Base-by-base conservation (phyloP, 2,888 invertebrate genomes). In the Chromoteleia sp. region DNA sequence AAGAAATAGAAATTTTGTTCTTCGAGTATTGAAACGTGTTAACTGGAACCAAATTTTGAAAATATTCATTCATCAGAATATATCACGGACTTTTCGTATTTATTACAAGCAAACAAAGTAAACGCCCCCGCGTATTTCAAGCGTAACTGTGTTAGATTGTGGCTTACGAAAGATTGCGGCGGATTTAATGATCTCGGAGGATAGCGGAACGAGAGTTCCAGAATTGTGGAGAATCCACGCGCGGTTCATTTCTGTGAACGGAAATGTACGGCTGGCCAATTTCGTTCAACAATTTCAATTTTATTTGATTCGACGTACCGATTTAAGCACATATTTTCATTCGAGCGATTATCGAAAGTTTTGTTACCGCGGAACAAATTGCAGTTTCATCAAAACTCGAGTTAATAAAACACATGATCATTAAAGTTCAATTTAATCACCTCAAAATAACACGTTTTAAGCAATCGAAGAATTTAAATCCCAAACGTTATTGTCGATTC, bases 131-230 rank as follows among this genome's bases (percentile, higher is more conserved):
- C 12, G 36, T 41, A 52, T 50, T 65, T 52, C 65, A 21, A 19
- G 39, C 43, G 15, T 68, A 68, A 68, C n/a, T n/a, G 30, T 68
- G 56, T 54, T 68, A 30, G 68, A 68, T 52, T 41, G 30, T 29
- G 43, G 56, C 68, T 68, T 68, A 68, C 33, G 54, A 56, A 56
- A 43, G 43, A 56, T 54, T 68, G 30, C 19, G 25, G 41, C n/a
- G 56, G 54, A 68, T 68, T 68, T n/a, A 68, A 68, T 56, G 68
- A 68, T 68, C n/a, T n/a, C n/a, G n/a, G n/a, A n/a, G n/a, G n/a
- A n/a, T n/a, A n/a, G n/a, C n/a, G n/a, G n/a, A n/a, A n/a, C n/a
- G n/a, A n/a, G n/a, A n/a, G n/a, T n/a, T n/a, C n/a, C n/a, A n/a
- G n/a, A n/a, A 65, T 52, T 65, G 52, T 41, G 65, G 52, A 8